Base-by-base conservation (phyloP, 2,113 vertebrate species). In the Lasiurus borealis region DNA sequence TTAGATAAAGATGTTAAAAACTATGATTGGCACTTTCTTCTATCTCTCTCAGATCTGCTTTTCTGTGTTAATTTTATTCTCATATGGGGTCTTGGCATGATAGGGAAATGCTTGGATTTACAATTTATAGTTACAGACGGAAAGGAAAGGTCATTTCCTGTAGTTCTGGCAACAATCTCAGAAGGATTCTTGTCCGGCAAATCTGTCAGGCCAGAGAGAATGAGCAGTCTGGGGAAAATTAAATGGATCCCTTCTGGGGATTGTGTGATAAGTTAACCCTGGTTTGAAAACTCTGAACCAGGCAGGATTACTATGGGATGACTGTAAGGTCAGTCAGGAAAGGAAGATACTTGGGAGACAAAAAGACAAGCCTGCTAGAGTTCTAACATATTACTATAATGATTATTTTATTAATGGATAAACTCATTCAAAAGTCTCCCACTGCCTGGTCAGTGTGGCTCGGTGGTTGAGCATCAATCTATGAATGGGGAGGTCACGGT, bases 81-180 rank as follows among this genome's bases (percentile, higher is more conserved):
- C 48, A 59, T 48, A 73, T 15, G 14, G 12, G 1, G 1, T 77
- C 12, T 62, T 68, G 19, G n/a, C 4, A 25, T 78, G 57, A 23
- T n/a, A 78, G 62, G 57, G 77, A 85, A 94, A 88, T 54, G 18
- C 10, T 46, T 3, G 3, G 78, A 40, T 81, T 88, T 78, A 94
- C 16, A 77, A 87, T 84, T 18, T 19, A 50, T 36, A 52, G 15
- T 86, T 95, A 68, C 14, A 91, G 34, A 95, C 15, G 14, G 27
- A 92, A 92, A 93, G 36, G 29, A 88, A 96, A 91, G 18, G 40
- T 78, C 15, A 90, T 90, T 90, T 21, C 84, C 9, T 94, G 2
- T 29, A 71, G 29, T 80, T 76, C 46, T 84, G 10, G 29, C 19
- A 91, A 36, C 6, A 87, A 27, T 6, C 44, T 80, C 16, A 72